Evolutionary conservation across 2,888 invertebrate genomes (phyloP).

Genomic region (Euplexia lucipara): DNA sequence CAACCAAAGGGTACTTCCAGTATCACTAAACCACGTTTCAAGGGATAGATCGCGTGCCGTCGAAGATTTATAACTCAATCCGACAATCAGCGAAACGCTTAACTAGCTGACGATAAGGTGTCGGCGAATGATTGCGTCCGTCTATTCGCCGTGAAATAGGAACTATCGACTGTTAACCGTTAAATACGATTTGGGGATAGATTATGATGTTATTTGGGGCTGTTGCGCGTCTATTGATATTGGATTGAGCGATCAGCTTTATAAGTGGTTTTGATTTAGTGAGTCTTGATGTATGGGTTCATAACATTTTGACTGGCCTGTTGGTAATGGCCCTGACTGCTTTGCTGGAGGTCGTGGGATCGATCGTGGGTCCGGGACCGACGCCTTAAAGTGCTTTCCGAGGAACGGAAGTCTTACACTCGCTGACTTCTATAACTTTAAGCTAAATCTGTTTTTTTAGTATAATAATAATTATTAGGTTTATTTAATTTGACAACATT

Average conservation of each 20-base stretch:
- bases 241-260: constrained; percentile 26
- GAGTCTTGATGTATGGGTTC: neutral
- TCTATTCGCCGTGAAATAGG: constrained; percentile 74
- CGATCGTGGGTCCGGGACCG: too few species aligned
- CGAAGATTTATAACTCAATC: constrained; percentile 89
- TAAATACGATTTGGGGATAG: constrained; percentile 61
- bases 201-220: constrained; percentile 53
- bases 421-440: too few species aligned
- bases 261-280: constrained; percentile 10
- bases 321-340: too few species aligned
- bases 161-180: constrained; percentile 63
- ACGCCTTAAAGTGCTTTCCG: too few species aligned
- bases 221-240: constrained; percentile 42
- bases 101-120: constrained; percentile 89
- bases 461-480: too few species aligned
- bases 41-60: constrained; percentile 86
- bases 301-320: neutral
- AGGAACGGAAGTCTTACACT: too few species aligned
- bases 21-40: constrained; percentile 70
- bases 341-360: neutral
- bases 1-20: constrained; percentile 63
- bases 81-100: constrained; percentile 89
- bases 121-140: constrained; percentile 82
- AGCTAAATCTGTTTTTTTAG: too few species aligned
- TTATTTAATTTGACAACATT: too few species aligned